Percentiles rank a stretch among this genome's conserved stretches.
Evolutionary conservation across 1,140 invertebrate genomes (phyloP).

Genomic region (Euura lappo): DNA sequence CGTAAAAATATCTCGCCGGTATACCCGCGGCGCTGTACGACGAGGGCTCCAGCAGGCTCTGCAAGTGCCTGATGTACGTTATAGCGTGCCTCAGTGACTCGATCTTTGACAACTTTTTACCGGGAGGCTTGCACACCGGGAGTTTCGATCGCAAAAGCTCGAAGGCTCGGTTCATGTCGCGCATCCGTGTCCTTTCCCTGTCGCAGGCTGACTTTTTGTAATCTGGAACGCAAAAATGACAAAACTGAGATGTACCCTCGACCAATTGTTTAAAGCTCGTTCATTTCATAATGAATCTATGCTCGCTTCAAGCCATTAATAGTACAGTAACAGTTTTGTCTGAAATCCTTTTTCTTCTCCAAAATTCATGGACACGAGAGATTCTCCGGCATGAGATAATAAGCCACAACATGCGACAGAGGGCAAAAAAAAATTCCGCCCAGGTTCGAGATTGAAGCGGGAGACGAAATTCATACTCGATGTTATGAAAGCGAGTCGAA

Average conservation of each 20-base stretch:
- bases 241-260: background rate
- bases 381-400: no score
- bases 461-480: background rate
- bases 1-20: constrained; percentile 36
- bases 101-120: constrained; percentile 90
- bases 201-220: constrained; percentile 87
- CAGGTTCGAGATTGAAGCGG: no score
- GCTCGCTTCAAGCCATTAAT: no score
- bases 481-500: constrained; percentile 34
- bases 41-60: constrained; percentile 65
- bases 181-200: constrained; percentile 83
- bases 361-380: no score
- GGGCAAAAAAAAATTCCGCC: no score
- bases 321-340: no score
- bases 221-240: constrained; percentile 61
- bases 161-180: constrained; percentile 88
- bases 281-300: no score
- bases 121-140: constrained; percentile 80
- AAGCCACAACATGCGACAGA: no score
- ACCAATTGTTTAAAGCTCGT: no score
- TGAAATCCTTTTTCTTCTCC: no score
- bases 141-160: constrained; percentile 78
- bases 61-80: constrained; percentile 79
- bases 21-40: constrained; percentile 42
- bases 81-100: constrained; percentile 84